Base-by-base conservation (phyloP, 2,888 invertebrate genomes). In the Drepana falcataria region DNA sequence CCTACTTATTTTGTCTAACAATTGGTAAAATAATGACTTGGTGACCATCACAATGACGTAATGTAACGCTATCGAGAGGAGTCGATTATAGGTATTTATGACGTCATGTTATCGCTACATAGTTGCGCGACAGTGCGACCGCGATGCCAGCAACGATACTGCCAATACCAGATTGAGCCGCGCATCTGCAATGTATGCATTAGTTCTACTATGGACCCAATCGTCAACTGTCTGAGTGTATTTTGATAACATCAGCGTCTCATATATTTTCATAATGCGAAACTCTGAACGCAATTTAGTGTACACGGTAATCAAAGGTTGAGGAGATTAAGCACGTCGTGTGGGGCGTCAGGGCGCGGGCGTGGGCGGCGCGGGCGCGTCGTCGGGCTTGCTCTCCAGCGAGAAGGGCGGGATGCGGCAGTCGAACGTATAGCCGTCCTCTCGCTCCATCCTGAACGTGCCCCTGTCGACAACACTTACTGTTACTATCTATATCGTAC, bases 351-450 rank as follows among this genome's bases (percentile, higher is more conserved):
- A 85, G 63, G 81, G 69, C 65, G 80, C 65, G n/a, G 88, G 71
- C 44, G 85, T 61, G 57, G 89, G 88, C 48, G 88, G 81, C n/a
- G 68, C 75, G 2, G 90, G 85, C 1, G 76, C 75, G 55, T 91
- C 91, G 68, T 97, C 97, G 9, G 95, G 95, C 86, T 98, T 98
- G 75, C 98, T 98, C 87, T 99, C 99, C 59, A 99, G 90, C 0
- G 98, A 97, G 85, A 99, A 99, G 0, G 99, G 98, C 48, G 99
- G 99, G 77, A 99, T 99, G 75, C 98, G 94, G 80, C 98, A 98
- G 84, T 99, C 99, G 85, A 99, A 99, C 0, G 96, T 96, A 79
- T 97, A 96, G 2, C 99, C 99, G 86, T 99, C 98, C 83, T 98
- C 97, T 57, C 98, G 93, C 87, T 99, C 99, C 95, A 99, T 96